Conservation (phyloP, 1,140 invertebrate genomes). For the Papilio glaucus region DNA sequence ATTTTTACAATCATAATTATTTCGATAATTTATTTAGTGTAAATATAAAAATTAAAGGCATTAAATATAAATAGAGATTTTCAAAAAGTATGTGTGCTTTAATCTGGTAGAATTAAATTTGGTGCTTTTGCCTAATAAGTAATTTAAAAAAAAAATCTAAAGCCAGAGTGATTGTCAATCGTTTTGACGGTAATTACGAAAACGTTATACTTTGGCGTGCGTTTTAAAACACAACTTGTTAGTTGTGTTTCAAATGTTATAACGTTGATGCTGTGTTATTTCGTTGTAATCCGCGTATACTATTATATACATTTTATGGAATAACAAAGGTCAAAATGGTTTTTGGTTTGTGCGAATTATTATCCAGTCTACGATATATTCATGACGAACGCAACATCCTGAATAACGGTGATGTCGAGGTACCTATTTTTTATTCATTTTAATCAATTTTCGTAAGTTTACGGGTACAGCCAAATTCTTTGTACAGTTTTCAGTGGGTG, state of each 20-base stretch:
- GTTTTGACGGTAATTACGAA: constrained; percentile 13
- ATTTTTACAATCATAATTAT: no score
- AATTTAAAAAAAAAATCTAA: constrained; percentile 4
- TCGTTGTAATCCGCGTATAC: neutral
- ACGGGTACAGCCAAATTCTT: neutral
- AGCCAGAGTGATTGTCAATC: neutral
- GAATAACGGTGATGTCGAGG: constrained; percentile 49
- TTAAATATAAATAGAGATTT: no score
- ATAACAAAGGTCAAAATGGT: constrained; percentile 51
- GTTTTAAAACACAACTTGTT: neutral
- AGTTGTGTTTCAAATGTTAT: constrained; percentile 18
- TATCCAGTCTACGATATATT: constrained; percentile 60
- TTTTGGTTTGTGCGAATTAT: constrained; percentile 69
- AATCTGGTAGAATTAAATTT: neutral
- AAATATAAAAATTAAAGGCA: no score
- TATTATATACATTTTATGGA: neutral
- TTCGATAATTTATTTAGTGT: no score
- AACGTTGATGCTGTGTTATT: neutral
- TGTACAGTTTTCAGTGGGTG: neutral
- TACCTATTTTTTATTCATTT: constrained; percentile 31
- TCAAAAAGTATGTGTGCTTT: no score
- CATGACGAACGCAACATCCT: constrained; percentile 63
- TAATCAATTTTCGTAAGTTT: neutral
- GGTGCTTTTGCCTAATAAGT: neutral
- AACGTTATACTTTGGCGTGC: neutral